Evolutionary conservation across 2,888 invertebrate species (phyloP).

Genomic region (Orthosia incerta): DNA sequence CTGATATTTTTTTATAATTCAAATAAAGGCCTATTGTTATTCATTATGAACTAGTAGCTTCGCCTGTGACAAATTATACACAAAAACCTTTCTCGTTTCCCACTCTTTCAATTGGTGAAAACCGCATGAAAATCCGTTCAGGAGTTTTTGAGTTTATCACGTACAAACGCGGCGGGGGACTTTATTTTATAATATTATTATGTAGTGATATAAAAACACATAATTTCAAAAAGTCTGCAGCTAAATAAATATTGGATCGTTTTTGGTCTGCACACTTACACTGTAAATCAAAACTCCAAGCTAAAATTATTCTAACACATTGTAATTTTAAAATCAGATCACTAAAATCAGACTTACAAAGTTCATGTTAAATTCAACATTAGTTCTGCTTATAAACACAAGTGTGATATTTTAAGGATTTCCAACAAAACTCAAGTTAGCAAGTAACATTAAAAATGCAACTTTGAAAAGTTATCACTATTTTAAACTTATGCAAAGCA

Average conservation of each 20-base stretch:
- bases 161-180: too few relatives aligned
- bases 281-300: slow-evolving; percentile 22
- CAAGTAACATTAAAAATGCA: slow-evolving; percentile 50
- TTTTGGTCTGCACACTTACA: neutral
- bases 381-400: slow-evolving; percentile 53
- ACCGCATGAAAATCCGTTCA: too few relatives aligned
- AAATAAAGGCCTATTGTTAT: too few relatives aligned
- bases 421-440: slow-evolving; percentile 38
- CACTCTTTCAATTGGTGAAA: too few relatives aligned
- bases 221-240: neutral
- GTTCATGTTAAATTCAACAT: slow-evolving; percentile 43
- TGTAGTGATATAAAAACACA: neutral
- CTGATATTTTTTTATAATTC: too few relatives aligned
- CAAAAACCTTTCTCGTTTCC: too few relatives aligned
- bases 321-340: slow-evolving; percentile 52
- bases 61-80: too few relatives aligned
- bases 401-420: slow-evolving; percentile 51
- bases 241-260: neutral
- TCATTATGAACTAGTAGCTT: too few relatives aligned
- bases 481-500: slow-evolving; percentile 37
- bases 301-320: slow-evolving; percentile 44
- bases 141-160: too few relatives aligned
- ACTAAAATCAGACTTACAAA: slow-evolving; percentile 32
- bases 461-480: slow-evolving; percentile 46
- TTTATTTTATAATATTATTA: too few relatives aligned